Conservation (phyloP, 2,888 invertebrate species). For the Sialis lutaria region DNA sequence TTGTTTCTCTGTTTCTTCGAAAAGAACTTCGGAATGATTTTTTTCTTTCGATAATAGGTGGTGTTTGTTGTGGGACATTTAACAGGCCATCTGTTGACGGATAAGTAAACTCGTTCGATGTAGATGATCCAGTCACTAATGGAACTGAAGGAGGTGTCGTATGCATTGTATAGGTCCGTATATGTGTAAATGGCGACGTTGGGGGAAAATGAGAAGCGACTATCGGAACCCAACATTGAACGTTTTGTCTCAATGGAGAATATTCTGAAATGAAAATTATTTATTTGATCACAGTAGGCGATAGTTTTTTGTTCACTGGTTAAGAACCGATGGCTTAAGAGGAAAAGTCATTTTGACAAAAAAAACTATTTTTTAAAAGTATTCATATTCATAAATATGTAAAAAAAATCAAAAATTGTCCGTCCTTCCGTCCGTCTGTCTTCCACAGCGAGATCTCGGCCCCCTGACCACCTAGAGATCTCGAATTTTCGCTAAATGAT, state of each 20-base stretch:
- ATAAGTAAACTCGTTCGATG: neutral
- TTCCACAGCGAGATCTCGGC: no score
- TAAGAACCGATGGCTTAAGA: neutral
- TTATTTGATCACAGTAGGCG: no score
- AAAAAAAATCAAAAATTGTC: no score
- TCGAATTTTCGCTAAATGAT: no score
- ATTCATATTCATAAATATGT: no score
- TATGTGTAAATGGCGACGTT: constrained; percentile 41
- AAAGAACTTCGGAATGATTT: constrained; percentile 3
- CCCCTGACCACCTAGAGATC: no score
- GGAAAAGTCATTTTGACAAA: no score
- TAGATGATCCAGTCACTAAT: neutral
- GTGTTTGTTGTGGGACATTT: constrained; percentile 1
- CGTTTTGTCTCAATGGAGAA: constrained; percentile 31
- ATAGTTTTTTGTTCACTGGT: no score
- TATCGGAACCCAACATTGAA: constrained; percentile 46
- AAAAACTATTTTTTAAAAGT: no score
- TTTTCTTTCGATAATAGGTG: neutral
- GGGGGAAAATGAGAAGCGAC: constrained; percentile 56
- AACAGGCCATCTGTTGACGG: constrained; percentile 2
- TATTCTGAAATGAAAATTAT: constrained; percentile 21
- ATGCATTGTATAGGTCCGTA: constrained; percentile 20
- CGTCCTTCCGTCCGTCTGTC: no score
- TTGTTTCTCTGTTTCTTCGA: constrained; percentile 2
- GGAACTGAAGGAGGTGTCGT: neutral